Percentiles rank a stretch among this genome's conserved stretches.
These are phyloP conservation scores for Merluccius polli DNA, from an alignment of 2,797 vertebrate genomes.

Conservation along the genomic window DNA sequence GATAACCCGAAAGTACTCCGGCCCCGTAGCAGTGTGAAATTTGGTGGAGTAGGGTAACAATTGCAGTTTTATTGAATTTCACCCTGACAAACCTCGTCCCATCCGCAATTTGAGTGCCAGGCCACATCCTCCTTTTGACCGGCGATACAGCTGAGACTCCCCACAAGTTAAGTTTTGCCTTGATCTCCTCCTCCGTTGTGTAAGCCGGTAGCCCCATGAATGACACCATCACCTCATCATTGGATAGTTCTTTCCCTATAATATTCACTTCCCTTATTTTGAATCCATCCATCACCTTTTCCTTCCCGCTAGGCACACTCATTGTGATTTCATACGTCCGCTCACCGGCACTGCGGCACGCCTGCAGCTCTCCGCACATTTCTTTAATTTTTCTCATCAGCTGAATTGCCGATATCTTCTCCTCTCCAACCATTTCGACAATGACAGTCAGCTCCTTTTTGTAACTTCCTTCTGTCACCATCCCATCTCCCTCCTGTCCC, in stretches of 20 bases:
- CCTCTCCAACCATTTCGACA: background rate
- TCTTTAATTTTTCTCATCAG: background rate
- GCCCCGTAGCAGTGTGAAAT: constrained; percentile 15
- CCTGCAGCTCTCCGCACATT: too few species aligned
- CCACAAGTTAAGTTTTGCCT: background rate
- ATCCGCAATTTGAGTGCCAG: background rate
- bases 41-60: constrained; percentile 5
- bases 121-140: background rate
- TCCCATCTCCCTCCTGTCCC: too few species aligned
- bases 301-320: background rate
- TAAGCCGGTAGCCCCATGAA: background rate
- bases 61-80: background rate
- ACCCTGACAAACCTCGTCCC: constrained; percentile 12
- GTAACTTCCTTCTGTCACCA: background rate
- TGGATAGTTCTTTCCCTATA: background rate
- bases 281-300: background rate
- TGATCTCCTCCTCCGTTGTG: background rate
- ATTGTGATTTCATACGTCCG: background rate
- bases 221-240: background rate
- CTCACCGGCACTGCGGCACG: too few species aligned
- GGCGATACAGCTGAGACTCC: background rate
- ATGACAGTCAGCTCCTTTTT: background rate
- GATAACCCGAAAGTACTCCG: too few species aligned
- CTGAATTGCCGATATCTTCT: background rate
- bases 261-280: background rate